Evolutionary conservation across 2,888 invertebrate species (phyloP), one percentile per base, ranked within the genome.

Genomic region (Melipona beecheii): DNA sequence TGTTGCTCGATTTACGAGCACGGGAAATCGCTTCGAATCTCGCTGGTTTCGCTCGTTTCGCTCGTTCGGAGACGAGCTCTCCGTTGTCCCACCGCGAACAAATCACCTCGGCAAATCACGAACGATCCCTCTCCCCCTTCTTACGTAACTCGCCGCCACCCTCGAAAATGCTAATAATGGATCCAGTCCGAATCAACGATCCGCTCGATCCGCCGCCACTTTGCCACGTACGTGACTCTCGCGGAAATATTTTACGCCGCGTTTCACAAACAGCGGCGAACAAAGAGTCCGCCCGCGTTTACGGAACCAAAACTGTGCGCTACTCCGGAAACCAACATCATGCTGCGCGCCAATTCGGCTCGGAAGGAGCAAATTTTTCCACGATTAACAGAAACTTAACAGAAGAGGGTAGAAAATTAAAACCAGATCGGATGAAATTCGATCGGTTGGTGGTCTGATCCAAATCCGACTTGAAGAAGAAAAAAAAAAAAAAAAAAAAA

Each of bases 11-110:
- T 87, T 87, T 87, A 78, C 66, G 52, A 65, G 54, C 19, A n/a
- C 31, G 72, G 43, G 78, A 84, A 84, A 82, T 80, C 72, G 56
- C 74, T 75, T 85, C 74, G 75, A 54, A n/a, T 49, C 31, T 36
- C 66, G 24, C 21, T 52, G 36, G 36, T 24, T 31, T 31, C 27
- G 27, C 27, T 31, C 2, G 75, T 66, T 83, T 50, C 50, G 43
- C 43, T 43, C 60, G 31, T 43, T 78, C 17, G 19, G 15, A 31
- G 49, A 60, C 62, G 69, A 43, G 64, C 72, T 64, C 15, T 54
- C 15, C 68, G 31, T 69, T 43, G 19, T 2, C 50, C 13, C 56
- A 21, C 31, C 64, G 56, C 78, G 69, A 50, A 64, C 43, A 50
- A 36, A 36, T 54, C 27, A 4, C 21, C 58, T 21, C 4, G 11